Percentiles rank a stretch among this genome's conserved stretches.
Conservation (phyloP, 2,888 invertebrate species). For the Pyrrhosoma nymphula region DNA sequence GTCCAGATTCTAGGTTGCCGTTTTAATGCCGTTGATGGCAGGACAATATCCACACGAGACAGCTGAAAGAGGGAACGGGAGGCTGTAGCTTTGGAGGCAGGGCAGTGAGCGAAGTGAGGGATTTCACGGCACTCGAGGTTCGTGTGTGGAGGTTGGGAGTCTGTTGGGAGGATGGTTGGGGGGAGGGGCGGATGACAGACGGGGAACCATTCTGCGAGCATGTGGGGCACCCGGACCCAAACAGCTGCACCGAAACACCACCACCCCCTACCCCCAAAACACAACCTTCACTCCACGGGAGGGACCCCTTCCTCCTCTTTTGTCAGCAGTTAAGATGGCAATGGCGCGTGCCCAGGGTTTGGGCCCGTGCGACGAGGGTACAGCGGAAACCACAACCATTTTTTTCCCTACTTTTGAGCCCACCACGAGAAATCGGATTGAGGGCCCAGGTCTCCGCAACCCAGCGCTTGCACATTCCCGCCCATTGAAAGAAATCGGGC, state of each 20-base stretch:
- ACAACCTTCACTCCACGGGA: not conserved
- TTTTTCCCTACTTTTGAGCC: not conserved
- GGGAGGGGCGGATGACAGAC: not conserved
- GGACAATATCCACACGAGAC: not conserved
- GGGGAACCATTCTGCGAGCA: not conserved
- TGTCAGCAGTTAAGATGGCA: not conserved
- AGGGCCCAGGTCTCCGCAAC: not conserved
- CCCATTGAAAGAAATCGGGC: not conserved
- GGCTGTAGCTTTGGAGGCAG: not conserved
- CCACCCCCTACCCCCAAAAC: not conserved
- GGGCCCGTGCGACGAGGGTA: conserved; percentile 14
- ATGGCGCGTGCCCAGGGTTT: not conserved
- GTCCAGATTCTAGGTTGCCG: too few relatives aligned
- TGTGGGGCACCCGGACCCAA: not conserved
- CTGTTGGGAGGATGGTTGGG: not conserved
- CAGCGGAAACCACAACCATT: not conserved
- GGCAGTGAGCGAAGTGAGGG: not conserved
- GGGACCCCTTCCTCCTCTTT: not conserved
- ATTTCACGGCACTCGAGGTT: conserved; percentile 12
- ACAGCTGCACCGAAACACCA: not conserved
- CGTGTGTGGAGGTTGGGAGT: too few relatives aligned
- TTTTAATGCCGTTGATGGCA: too few relatives aligned
- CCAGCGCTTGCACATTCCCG: not conserved
- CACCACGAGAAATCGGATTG: not conserved
- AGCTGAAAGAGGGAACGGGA: not conserved